phyloP scores from a whole-genome alignment of 2,113 vertebrate species.

The Lycaon pictus region DNA sequence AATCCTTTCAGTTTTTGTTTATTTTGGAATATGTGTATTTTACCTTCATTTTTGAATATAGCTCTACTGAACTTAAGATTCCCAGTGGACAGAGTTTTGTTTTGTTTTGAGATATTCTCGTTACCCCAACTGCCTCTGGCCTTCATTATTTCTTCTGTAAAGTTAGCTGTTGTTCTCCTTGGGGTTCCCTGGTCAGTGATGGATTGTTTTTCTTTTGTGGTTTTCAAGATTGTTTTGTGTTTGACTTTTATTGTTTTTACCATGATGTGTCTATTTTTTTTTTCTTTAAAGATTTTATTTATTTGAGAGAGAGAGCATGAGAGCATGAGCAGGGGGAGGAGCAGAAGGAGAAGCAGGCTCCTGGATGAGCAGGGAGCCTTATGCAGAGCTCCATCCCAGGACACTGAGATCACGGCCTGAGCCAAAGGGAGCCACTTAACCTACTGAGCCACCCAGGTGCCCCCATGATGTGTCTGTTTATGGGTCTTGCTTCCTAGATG shows the following conservation, averaged over 20 bases:
- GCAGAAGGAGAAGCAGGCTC: too few species aligned
- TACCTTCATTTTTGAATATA: background rate
- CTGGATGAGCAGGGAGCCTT: too few species aligned
- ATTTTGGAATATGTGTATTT: background rate
- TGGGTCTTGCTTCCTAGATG: background rate
- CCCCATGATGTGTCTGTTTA: background rate
- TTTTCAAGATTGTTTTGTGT: background rate
- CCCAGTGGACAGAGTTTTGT: background rate
- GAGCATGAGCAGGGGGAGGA: too few species aligned
- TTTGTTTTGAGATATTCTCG: background rate
- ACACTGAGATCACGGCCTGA: too few species aligned
- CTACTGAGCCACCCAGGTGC: too few species aligned
- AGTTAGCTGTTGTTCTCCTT: background rate
- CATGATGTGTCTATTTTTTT: background rate
- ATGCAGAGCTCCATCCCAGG: too few species aligned
- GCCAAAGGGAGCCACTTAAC: too few species aligned
- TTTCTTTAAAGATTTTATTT: too few species aligned
- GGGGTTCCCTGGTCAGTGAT: background rate
- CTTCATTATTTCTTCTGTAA: background rate
- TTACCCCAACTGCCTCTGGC: background rate
- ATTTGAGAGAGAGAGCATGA: too few species aligned
- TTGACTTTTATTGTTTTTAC: slow-evolving; percentile 4
- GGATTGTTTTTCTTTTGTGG: background rate
- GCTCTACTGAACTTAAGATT: background rate
- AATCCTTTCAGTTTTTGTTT: background rate